Evolutionary conservation across 2,797 vertebrate genomes (phyloP).

Genomic region (Bufotes viridis): DNA sequence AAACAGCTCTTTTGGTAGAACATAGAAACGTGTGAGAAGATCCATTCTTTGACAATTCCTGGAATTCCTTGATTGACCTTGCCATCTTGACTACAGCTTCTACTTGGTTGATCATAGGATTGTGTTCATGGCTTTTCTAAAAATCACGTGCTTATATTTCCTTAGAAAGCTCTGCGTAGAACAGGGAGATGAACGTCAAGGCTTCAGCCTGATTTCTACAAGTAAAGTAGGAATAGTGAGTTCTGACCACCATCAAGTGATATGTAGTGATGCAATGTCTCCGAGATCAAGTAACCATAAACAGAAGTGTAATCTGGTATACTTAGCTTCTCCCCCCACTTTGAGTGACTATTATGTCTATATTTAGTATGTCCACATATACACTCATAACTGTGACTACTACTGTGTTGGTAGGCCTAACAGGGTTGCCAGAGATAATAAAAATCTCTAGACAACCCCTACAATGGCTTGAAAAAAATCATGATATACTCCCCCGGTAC

Average conservation of each 20-base stretch:
- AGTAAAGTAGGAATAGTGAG: background rate
- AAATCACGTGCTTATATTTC: background rate
- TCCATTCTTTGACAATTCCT: background rate
- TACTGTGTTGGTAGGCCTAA: no score
- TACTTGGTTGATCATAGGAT: background rate
- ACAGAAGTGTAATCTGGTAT: no score
- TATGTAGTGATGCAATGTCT: no score
- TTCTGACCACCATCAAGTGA: background rate
- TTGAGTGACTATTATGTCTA: no score
- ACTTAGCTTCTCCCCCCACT: no score
- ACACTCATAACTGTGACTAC: no score
- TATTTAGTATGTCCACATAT: no score
- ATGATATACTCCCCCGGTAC: no score
- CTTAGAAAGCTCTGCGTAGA: background rate
- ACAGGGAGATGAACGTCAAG: background rate
- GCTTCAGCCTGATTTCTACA: background rate
- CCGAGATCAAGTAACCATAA: no score
- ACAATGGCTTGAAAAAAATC: no score
- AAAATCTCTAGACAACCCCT: no score
- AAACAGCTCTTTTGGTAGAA: background rate
- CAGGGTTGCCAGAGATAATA: no score
- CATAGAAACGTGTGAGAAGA: background rate
- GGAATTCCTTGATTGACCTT: background rate
- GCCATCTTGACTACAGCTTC: background rate
- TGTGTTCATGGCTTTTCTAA: background rate